These are phyloP conservation scores for Picathartes gymnocephalus DNA, from an alignment of 2,113 vertebrate genomes.

Conservation along the genomic window DNA sequence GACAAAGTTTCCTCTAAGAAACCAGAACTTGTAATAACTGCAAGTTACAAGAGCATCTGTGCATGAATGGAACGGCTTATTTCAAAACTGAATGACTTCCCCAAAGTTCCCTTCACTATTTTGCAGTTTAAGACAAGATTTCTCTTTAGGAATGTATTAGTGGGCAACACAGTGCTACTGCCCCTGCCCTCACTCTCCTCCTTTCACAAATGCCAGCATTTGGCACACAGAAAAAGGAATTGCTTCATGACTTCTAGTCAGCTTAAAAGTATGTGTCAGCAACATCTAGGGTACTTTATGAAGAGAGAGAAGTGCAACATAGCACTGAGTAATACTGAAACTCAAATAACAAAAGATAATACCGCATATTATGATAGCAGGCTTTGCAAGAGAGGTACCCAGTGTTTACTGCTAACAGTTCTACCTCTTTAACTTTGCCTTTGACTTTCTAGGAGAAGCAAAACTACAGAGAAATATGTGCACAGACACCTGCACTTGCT, in stretches of 20 bases:
- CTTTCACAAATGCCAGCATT: neutral
- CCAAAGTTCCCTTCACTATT: neutral
- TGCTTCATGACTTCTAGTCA: neutral
- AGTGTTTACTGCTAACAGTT: neutral
- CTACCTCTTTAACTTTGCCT: neutral
- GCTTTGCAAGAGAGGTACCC: neutral
- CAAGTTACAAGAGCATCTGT: neutral
- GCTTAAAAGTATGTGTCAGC: neutral
- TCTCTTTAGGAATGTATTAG: neutral
- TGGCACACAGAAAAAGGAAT: neutral
- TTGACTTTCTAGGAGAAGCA: neutral
- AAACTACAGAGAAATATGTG: neutral
- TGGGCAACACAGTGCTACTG: fast-evolving
- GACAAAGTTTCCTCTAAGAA: neutral
- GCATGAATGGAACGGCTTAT: neutral
- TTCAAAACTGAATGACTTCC: neutral
- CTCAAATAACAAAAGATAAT: neutral
- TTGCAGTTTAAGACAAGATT: neutral
- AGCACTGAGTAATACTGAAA: neutral
- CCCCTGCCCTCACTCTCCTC: neutral
- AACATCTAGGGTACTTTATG: neutral
- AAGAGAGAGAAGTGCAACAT: neutral
- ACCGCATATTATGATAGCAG: neutral
- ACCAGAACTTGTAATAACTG: neutral
- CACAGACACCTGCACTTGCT: neutral